phyloP scores from a whole-genome alignment of 1,140 invertebrate genomes.

The Campoletis sonorensis region DNA sequence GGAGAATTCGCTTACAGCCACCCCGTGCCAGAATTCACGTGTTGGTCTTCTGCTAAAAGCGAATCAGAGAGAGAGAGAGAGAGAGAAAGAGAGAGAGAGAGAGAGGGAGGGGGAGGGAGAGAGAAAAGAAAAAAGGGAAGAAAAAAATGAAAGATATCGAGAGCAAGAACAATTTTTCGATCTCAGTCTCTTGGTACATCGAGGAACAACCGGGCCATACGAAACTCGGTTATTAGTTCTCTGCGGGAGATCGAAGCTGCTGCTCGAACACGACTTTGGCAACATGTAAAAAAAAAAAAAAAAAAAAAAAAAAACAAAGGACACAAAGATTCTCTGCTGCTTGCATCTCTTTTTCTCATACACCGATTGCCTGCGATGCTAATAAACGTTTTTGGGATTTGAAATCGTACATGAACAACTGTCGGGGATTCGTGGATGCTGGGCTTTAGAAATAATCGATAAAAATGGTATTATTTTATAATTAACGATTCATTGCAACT shows the following conservation, averaged over 20 bases:
- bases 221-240: constrained; percentile 69
- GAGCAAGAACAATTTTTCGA: constrained; percentile 18
- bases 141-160: background rate
- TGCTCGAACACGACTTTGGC: background rate
- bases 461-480: too few species aligned
- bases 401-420: too few species aligned
- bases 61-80: background rate
- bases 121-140: background rate
- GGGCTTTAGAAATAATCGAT: too few species aligned
- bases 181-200: constrained; percentile 47
- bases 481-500: too few species aligned
- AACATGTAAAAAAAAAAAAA: background rate
- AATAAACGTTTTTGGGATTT: too few species aligned
- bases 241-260: constrained; percentile 58
- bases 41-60: constrained; percentile 18
- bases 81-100: background rate
- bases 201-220: constrained; percentile 53
- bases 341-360: constrained; percentile 1
- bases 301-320: too few species aligned
- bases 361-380: background rate
- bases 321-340: constrained; percentile 29
- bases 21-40: background rate
- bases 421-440: too few species aligned
- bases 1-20: constrained; percentile 6
- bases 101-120: background rate